Conservation (phyloP, 2,888 invertebrate species). For the Polymixis lichenea region DNA sequence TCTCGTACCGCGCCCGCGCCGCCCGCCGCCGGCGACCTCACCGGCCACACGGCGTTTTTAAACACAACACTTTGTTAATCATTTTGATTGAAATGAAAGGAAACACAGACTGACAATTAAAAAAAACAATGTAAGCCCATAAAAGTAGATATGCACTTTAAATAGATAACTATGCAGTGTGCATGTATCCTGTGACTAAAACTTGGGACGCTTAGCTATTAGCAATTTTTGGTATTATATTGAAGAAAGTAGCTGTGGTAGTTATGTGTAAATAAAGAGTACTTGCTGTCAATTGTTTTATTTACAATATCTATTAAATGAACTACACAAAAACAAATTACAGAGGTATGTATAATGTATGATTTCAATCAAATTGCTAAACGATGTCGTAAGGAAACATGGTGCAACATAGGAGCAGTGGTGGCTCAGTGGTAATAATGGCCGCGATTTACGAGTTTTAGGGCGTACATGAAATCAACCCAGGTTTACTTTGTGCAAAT, state of each 20-base stretch:
- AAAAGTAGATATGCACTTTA: conserved; percentile 47
- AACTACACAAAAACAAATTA: background rate
- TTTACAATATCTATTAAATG: background rate
- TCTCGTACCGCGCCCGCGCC: conserved; percentile 70
- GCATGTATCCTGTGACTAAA: conserved; percentile 45
- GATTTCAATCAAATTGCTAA: no score
- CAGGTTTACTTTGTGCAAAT: no score
- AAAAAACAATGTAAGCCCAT: conserved; percentile 66
- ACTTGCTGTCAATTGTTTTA: background rate
- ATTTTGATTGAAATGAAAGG: conserved; percentile 76
- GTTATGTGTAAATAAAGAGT: background rate
- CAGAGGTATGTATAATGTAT: no score
- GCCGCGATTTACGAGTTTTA: no score
- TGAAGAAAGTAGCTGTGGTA: background rate
- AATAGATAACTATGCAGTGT: conserved; percentile 41
- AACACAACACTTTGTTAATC: conserved; percentile 75
- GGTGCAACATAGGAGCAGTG: no score
- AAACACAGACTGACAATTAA: conserved; percentile 72
- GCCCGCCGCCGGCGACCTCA: conserved; percentile 42
- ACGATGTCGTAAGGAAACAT: no score
- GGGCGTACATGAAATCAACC: no score
- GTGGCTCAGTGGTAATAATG: no score
- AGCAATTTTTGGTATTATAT: background rate
- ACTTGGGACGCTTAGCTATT: background rate
- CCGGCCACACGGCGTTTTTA: conserved; percentile 65